Evolutionary conservation across 2,888 invertebrate genomes (phyloP), one percentile per base, ranked within the genome.

Genomic region (Trypoxylon attenuatum): DNA sequence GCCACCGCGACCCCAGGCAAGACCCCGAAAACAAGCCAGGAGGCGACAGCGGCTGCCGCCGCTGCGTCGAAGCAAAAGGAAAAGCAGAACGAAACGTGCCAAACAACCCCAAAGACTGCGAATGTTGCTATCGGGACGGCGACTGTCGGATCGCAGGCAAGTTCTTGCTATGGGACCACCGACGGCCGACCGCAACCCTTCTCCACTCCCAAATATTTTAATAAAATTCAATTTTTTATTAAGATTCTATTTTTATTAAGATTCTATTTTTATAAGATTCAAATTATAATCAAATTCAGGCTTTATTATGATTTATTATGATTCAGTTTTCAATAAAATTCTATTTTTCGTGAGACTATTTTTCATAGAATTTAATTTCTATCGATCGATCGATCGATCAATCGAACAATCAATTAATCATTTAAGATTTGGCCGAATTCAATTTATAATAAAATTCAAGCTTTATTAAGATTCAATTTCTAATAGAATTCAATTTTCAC

Each of bases 121-220:
- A 87, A 82, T 57, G 81, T 84, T 27, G 84, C 79, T 19, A 87
- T 84, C 46, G 84, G 85, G 60, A 87, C 86, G n/a, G 82, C 80
- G 15, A 77, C 77, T 18, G 86, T 86, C 81, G 91, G 91, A 59
- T 91, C 91, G 16, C 91, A 90, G 87, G 89, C 88, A 83, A 79
- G 57, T 60, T 33, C 15, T 33, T 47, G 16, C n/a, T 23, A 16
- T 33, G 13, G n/a, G n/a, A 5, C 25, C 25, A 25, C 8, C 25
- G 8, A n/a, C n/a, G n/a, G n/a, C n/a, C n/a, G n/a, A n/a, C n/a
- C n/a, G n/a, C n/a, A n/a, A n/a, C n/a, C n/a, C n/a, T n/a, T n/a
- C n/a, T n/a, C n/a, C n/a, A n/a, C n/a, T n/a, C 10, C 27, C 10
- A 2, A 27, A 6, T 27, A n/a, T 27, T 27, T 2, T 2, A 27